A percentile compares a stretch with the other conserved stretches of the same genome.
These are phyloP conservation scores for Danio aesculapii DNA, from an alignment of 2,797 vertebrate species.

Conservation along the genomic window DNA sequence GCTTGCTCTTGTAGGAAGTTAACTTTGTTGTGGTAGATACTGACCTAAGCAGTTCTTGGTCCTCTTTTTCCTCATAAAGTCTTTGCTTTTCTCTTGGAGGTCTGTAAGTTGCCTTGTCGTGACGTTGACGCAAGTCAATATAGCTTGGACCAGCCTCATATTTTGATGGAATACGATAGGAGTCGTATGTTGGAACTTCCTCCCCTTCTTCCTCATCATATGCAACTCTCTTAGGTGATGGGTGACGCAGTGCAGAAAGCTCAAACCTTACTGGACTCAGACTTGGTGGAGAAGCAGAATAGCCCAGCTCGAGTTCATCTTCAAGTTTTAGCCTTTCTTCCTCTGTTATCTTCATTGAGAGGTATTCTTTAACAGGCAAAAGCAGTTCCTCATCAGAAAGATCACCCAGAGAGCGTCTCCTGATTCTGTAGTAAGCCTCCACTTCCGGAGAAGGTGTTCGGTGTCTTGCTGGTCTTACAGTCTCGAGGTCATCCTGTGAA, in stretches of 20 bases:
- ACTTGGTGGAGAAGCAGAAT: constrained; percentile 94
- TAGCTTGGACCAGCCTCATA: constrained; percentile 90
- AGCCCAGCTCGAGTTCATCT: constrained; percentile 93
- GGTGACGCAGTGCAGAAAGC: constrained; percentile 88
- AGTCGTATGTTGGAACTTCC: constrained; percentile 83
- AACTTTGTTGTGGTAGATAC: constrained; percentile 84
- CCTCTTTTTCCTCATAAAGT: constrained; percentile 91
- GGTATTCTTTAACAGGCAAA: constrained; percentile 92
- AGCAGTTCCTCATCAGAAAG: constrained; percentile 95
- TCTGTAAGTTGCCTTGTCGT: constrained; percentile 87
- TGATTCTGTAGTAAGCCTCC: constrained; percentile 86
- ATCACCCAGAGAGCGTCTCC: constrained; percentile 93
- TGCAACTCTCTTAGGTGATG: constrained; percentile 79
- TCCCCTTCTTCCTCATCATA: constrained; percentile 82
- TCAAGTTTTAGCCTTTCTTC: constrained; percentile 95
- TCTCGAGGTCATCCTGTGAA: constrained; percentile 96
- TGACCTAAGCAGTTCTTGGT: constrained; percentile 92
- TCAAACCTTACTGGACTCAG: constrained; percentile 94
- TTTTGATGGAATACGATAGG: constrained; percentile 91
- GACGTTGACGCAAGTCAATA: constrained; percentile 89
- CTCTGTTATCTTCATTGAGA: constrained; percentile 95
- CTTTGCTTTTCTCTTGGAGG: constrained; percentile 87
- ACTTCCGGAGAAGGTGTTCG: constrained; percentile 89
- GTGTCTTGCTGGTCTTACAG: constrained; percentile 92
- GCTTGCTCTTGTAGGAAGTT: constrained; percentile 88